Percentiles rank a stretch among this genome's conserved stretches.
Conservation (phyloP, 2,888 invertebrate species). For the Harpagoxenus sublaevis region DNA sequence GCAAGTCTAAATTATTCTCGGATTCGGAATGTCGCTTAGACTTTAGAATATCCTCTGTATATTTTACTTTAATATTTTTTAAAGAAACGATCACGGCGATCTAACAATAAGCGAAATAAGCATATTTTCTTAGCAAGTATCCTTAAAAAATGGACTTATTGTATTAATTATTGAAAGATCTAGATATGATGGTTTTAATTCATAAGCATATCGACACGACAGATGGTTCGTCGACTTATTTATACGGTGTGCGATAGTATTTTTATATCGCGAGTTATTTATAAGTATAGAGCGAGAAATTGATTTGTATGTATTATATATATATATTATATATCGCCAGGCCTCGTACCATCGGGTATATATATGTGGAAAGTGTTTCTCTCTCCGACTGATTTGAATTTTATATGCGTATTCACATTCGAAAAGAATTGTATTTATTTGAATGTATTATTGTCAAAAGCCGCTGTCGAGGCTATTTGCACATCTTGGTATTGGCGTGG, state of each 20-base stretch:
- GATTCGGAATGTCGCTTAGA: background rate
- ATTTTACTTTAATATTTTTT: slow-evolving; percentile 17
- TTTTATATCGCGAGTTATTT: slow-evolving; percentile 21
- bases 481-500: slow-evolving; percentile 18
- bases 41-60: background rate
- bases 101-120: background rate
- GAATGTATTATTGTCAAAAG: slow-evolving; percentile 13
- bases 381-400: slow-evolving; percentile 16
- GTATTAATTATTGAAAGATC: slow-evolving; percentile 17
- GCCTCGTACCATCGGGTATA: background rate
- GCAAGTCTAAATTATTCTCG: slow-evolving; percentile 20
- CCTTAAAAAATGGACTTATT: background rate
- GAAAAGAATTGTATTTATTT: background rate
- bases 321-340: background rate
- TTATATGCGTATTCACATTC: background rate
- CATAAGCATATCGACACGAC: background rate
- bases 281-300: slow-evolving; percentile 8
- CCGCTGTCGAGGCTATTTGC: slow-evolving; percentile 19
- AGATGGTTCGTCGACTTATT: slow-evolving; percentile 10
- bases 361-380: background rate
- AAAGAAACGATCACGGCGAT: background rate
- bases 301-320: background rate
- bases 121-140: background rate
- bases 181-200: slow-evolving; percentile 24
- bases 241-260: background rate